Percentiles rank a stretch among this genome's conserved stretches.
These are phyloP conservation scores for Porites divaricata DNA, from an alignment of 92 coral and sea anemone genomes.

Conservation along the genomic window DNA sequence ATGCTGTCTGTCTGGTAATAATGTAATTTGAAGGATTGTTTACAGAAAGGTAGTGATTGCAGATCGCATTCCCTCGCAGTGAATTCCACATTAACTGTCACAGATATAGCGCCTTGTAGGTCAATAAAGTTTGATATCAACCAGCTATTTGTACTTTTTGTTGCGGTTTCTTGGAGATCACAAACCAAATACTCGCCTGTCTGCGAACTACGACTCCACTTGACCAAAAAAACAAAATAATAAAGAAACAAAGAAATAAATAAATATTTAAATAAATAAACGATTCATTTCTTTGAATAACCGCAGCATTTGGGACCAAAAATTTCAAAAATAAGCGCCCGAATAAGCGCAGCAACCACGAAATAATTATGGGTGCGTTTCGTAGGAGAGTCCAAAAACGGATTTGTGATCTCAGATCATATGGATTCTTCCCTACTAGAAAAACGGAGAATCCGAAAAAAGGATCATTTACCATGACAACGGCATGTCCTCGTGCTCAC, in stretches of 20 bases:
- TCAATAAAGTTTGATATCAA: constrained; percentile 72
- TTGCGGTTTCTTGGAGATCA: constrained; percentile 59
- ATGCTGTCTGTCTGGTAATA: constrained; percentile 40
- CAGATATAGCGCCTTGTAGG: constrained; percentile 54
- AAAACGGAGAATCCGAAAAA: no score
- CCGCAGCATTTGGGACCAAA: no score
- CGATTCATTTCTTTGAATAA: no score
- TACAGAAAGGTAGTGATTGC: constrained; percentile 55
- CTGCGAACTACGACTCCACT: constrained; percentile 70
- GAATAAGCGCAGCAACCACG: no score
- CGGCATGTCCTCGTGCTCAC: no score
- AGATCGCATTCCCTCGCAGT: constrained; percentile 66
- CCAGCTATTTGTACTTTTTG: constrained; percentile 74
- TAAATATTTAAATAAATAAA: no score
- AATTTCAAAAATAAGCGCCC: no score
- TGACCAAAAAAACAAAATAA: background rate
- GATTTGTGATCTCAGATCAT: no score
- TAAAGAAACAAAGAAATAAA: background rate
- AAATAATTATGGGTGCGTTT: no score
- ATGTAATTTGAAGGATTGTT: constrained; percentile 50
- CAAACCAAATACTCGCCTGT: constrained; percentile 71
- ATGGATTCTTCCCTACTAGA: no score
- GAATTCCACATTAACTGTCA: constrained; percentile 60
- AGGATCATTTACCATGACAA: no score
- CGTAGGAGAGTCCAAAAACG: no score